Conservation (phyloP, 1,140 invertebrate genomes). For the Cotesia chilonis region DNA sequence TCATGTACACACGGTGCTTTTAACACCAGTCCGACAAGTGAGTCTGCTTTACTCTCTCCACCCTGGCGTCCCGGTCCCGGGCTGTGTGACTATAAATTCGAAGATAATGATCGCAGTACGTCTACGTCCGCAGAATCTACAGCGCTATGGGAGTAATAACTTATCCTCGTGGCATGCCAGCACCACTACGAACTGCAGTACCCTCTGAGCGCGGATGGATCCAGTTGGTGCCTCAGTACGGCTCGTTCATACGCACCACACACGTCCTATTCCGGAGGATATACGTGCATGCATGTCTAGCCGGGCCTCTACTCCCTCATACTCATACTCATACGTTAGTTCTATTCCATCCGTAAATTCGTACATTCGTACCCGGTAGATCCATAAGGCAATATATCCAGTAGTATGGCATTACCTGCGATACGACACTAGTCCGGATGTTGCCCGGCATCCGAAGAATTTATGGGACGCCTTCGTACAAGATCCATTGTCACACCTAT, state of each 20-base stretch:
- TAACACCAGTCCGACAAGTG: constrained; percentile 5
- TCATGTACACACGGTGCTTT: constrained; percentile 17
- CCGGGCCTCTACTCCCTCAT: no score
- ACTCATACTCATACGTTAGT: no score
- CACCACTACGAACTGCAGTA: no score
- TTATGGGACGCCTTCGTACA: constrained; percentile 19
- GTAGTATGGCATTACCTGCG: constrained; percentile 14
- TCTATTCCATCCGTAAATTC: no score
- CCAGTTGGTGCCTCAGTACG: background rate
- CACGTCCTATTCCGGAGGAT: constrained; percentile 15
- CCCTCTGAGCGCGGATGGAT: no score
- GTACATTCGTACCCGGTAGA: constrained; percentile 5
- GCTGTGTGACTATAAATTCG: constrained; percentile 56
- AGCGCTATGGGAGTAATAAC: constrained; percentile 62
- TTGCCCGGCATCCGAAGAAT: constrained; percentile 5
- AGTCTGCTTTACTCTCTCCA: constrained; percentile 34
- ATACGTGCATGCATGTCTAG: constrained; percentile 3
- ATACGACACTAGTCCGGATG: background rate
- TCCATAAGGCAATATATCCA: background rate
- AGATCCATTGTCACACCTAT: constrained; percentile 17
- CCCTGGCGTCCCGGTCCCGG: constrained; percentile 18
- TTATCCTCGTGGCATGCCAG: constrained; percentile 47
- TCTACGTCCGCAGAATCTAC: constrained; percentile 62
- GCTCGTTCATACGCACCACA: constrained; percentile 42
- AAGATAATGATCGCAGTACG: constrained; percentile 64